A percentile compares a stretch with the other conserved stretches of the same genome.
Evolutionary conservation across 1,140 invertebrate genomes (phyloP).

Genomic region (Papilio aristodemus): DNA sequence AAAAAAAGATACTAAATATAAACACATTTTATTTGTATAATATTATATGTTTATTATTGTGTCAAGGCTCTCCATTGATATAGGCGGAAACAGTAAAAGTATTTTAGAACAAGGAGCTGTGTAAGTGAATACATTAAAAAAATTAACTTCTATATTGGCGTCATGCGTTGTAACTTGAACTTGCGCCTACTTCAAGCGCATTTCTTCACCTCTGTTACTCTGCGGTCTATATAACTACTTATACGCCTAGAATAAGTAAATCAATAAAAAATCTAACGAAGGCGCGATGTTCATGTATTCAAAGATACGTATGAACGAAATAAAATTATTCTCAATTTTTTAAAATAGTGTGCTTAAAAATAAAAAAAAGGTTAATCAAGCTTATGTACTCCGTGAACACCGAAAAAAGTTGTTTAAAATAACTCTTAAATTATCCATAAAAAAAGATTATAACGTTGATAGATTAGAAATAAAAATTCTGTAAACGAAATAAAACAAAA

Average conservation of each 20-base stretch:
- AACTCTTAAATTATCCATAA: too few species aligned
- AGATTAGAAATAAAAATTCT: too few species aligned
- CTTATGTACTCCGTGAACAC: too few species aligned
- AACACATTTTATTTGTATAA: neutral
- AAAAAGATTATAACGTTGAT: too few species aligned
- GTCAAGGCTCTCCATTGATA: neutral
- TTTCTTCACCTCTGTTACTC: conserved; percentile 18
- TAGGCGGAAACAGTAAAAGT: too few species aligned
- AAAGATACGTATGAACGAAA: too few species aligned
- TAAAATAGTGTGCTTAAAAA: too few species aligned
- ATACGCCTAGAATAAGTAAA: neutral
- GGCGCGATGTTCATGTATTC: too few species aligned
- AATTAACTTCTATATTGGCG: conserved; percentile 16
- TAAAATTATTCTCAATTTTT: too few species aligned
- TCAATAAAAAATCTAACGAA: too few species aligned
- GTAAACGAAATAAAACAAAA: neutral
- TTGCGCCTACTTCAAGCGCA: neutral
- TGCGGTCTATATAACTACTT: neutral
- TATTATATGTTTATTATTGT: neutral
- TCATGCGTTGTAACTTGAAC: conserved; percentile 23
- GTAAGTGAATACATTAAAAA: conserved; percentile 10
- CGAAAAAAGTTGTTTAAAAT: too few species aligned
- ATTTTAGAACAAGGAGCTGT: neutral
- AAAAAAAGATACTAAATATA: neutral
- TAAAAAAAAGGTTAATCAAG: too few species aligned